These are phyloP conservation scores for Cataglyphis rosenhaueri DNA, from an alignment of 2,888 invertebrate species.

Conservation along the genomic window DNA sequence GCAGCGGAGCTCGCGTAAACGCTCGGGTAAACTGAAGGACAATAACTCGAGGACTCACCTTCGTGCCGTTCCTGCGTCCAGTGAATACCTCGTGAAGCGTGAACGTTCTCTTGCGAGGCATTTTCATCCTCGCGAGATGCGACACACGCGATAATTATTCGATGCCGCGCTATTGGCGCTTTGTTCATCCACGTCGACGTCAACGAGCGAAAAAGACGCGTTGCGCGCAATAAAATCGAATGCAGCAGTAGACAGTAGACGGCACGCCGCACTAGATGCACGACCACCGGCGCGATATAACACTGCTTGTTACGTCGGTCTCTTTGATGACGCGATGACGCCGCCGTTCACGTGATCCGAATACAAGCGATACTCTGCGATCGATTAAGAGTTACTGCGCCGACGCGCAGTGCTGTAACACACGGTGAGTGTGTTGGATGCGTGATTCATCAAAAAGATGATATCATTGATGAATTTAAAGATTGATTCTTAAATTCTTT, in stretches of 20 bases:
- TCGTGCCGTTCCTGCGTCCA: conserved; percentile 64
- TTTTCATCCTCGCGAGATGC: conserved; percentile 60
- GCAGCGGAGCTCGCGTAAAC: background rate
- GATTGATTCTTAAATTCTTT: background rate
- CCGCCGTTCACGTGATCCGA: background rate
- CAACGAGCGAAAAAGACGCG: background rate
- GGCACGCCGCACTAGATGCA: conserved; percentile 3
- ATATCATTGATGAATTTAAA: background rate
- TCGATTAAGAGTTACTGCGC: conserved; percentile 62
- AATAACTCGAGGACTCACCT: conserved; percentile 67
- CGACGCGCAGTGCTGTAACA: conserved; percentile 19
- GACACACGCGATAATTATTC: background rate
- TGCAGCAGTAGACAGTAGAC: background rate
- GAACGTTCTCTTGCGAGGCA: conserved; percentile 66
- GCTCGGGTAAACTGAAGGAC: conserved; percentile 39
- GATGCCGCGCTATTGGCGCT: conserved; percentile 12
- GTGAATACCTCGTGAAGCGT: conserved; percentile 59
- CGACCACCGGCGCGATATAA: background rate
- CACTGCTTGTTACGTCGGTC: conserved; percentile 30
- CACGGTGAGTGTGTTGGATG: background rate
- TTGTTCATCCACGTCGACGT: conserved; percentile 2
- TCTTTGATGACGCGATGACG: conserved; percentile 39
- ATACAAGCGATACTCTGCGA: conserved; percentile 33
- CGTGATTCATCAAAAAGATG: background rate
- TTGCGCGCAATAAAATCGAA: background rate